phyloP scores from a whole-genome alignment of 2,113 vertebrate species.

The Sterrhoptilus dennistouni region DNA sequence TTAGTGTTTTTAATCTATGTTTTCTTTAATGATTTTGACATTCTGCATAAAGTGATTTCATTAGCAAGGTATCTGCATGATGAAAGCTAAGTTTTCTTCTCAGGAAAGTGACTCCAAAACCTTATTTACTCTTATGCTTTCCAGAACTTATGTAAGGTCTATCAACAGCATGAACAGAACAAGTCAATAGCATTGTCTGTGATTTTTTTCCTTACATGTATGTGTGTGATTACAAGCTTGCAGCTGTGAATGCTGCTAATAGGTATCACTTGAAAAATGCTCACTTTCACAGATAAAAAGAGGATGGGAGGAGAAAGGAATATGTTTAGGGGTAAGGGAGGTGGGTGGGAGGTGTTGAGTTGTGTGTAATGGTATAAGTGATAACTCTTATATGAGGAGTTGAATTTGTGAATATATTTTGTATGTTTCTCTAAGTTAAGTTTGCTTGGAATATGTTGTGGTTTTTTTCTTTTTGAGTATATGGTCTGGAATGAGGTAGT shows the following conservation, averaged over 20 bases:
- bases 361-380: not conserved
- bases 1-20: not conserved
- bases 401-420: not conserved
- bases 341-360: fast-evolving
- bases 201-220: not conserved
- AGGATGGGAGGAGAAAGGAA: fast-evolving
- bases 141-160: not conserved
- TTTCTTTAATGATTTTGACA: not conserved
- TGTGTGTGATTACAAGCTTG: not conserved
- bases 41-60: not conserved
- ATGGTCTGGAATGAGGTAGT: not conserved
- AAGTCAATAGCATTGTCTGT: not conserved
- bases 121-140: not conserved
- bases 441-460: not conserved
- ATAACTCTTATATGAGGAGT: not conserved
- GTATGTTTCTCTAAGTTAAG: not conserved
- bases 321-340: not conserved
- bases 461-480: too few relatives aligned
- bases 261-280: not conserved
- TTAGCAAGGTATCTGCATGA: not conserved
- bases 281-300: not conserved
- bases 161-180: not conserved
- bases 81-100: not conserved
- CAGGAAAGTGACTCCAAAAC: not conserved
- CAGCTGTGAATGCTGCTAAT: not conserved